These are phyloP conservation scores for Bombylius major DNA, from an alignment of 2,888 invertebrate species.

Conservation along the genomic window DNA sequence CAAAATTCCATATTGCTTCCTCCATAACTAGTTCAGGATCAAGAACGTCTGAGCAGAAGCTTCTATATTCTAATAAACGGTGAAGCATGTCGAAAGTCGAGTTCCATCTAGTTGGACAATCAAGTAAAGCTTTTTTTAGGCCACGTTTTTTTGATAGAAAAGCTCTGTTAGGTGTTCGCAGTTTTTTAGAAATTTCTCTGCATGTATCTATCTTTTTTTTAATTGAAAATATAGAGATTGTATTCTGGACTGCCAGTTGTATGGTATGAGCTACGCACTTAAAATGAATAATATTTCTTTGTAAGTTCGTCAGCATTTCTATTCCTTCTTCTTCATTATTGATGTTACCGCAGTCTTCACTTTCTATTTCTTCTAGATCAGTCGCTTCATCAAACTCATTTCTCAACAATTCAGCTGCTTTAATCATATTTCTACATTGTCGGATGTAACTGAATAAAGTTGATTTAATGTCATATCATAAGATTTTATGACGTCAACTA, in stretches of 20 bases:
- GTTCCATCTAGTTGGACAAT: no score
- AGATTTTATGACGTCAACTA: background rate
- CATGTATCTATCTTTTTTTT: background rate
- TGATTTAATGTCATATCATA: background rate
- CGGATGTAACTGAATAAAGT: background rate
- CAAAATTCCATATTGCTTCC: no score
- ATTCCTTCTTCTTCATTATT: background rate
- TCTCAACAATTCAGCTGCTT: background rate
- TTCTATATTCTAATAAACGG: no score
- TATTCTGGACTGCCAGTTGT: conserved; percentile 1
- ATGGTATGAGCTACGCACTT: conserved; percentile 1
- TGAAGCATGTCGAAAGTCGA: no score
- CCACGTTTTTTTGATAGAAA: no score
- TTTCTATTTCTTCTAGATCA: background rate
- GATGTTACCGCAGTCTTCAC: background rate
- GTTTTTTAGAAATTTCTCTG: background rate
- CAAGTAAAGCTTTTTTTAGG: no score
- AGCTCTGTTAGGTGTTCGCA: no score
- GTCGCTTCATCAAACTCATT: background rate
- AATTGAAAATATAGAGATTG: background rate
- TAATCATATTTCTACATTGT: background rate
- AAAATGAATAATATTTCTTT: conserved; percentile 2
- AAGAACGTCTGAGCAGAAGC: no score
- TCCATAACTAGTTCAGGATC: no score
- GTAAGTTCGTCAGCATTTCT: background rate